Evolutionary conservation across 2,113 vertebrate species (phyloP).

Genomic region (Phainopepla nitens): DNA sequence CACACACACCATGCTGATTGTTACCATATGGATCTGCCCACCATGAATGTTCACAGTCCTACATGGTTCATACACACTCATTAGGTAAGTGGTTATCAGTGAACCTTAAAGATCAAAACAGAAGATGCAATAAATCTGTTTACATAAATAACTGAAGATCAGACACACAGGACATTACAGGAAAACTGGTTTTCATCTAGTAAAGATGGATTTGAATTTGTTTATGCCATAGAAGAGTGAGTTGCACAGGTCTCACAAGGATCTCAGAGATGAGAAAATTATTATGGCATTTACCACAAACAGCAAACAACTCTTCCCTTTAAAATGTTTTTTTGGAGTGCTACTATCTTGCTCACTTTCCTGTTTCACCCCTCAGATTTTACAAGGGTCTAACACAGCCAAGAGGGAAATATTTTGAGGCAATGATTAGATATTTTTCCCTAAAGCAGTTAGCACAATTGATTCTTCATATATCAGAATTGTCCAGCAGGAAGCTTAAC

Average conservation of each 20-base stretch:
- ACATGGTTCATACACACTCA: neutral
- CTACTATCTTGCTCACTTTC: neutral
- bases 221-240: conserved; percentile 7
- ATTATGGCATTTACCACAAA: neutral
- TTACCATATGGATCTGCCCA: neutral
- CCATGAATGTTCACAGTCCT: neutral
- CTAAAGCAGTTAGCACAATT: conserved; percentile 50
- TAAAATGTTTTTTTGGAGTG: neutral
- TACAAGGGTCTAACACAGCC: neutral
- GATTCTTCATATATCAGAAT: conserved; percentile 52
- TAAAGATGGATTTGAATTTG: neutral
- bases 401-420: conserved; percentile 50
- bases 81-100: conserved; percentile 15
- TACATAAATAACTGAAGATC: conserved; percentile 32
- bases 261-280: neutral
- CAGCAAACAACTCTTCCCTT: neutral
- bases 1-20: neutral
- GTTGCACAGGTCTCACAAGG: neutral
- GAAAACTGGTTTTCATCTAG: conserved; percentile 12
- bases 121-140: conserved; percentile 21
- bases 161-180: neutral
- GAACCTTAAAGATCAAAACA: conserved; percentile 49
- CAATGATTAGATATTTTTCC: conserved; percentile 43
- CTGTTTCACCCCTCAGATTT: conserved; percentile 14
- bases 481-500: conserved; percentile 47